These are phyloP conservation scores for Stictonetta naevosa DNA, from an alignment of 2,113 vertebrate species.

Conservation along the genomic window DNA sequence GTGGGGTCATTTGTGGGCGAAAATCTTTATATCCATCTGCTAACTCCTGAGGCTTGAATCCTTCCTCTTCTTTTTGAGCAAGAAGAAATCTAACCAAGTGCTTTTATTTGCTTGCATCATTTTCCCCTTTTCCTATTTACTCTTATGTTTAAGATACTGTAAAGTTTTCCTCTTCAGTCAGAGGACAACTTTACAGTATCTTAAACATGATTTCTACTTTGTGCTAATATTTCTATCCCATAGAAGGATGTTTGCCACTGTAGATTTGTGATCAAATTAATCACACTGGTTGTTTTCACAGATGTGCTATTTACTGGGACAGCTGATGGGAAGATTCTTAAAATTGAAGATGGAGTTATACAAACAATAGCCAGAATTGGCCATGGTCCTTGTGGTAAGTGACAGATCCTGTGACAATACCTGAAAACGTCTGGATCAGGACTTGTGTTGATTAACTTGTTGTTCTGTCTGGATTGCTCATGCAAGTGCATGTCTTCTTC, in stretches of 20 bases:
- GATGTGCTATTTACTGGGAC: slow-evolving; percentile 93
- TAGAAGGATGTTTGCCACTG: background rate
- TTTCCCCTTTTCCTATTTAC: background rate
- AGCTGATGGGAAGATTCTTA: slow-evolving; percentile 91
- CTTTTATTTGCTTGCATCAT: background rate
- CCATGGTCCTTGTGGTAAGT: slow-evolving; percentile 89
- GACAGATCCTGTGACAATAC: background rate
- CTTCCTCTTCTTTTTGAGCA: background rate
- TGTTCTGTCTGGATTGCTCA: background rate
- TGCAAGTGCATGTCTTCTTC: background rate
- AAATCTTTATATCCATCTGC: background rate
- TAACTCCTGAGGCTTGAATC: background rate
- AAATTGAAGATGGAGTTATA: slow-evolving; percentile 86
- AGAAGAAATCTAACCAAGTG: background rate
- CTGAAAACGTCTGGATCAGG: background rate
- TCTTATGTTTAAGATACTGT: background rate
- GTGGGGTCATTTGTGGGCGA: background rate
- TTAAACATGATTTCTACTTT: background rate
- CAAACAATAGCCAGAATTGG: slow-evolving; percentile 87
- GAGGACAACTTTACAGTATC: background rate
- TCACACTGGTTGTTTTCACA: slow-evolving; percentile 60
- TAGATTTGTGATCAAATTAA: background rate
- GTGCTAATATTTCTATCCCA: background rate
- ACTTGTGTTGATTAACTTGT: background rate
- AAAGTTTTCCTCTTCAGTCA: too few species aligned